These are phyloP conservation scores for Aproaerema taeniolella DNA, from an alignment of 2,888 invertebrate species.

Conservation along the genomic window DNA sequence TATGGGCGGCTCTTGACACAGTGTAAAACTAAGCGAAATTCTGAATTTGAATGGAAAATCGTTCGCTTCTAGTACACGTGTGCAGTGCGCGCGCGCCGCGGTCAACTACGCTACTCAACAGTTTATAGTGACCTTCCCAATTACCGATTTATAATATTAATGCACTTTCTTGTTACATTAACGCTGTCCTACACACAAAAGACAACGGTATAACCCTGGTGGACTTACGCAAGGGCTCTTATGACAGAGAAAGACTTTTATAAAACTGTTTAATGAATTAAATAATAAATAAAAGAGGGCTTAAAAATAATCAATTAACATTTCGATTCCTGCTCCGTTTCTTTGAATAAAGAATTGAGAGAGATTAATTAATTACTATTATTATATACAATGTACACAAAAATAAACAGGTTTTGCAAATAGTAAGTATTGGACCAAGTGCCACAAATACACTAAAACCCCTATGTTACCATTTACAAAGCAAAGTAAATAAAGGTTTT, in stretches of 20 bases:
- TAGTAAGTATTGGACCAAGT: too few species aligned
- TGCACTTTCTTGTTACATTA: slow-evolving; percentile 71
- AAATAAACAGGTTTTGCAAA: too few species aligned
- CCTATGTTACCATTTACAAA: too few species aligned
- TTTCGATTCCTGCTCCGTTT: slow-evolving; percentile 22
- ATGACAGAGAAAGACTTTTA: neutral
- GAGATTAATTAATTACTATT: slow-evolving; percentile 18
- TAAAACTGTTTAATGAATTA: neutral
- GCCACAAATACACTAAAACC: too few species aligned
- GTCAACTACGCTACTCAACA: slow-evolving; percentile 57
- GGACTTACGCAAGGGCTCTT: too few species aligned
- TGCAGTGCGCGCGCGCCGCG: slow-evolving; percentile 65
- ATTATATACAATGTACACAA: too few species aligned
- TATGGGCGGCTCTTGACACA: slow-evolving; percentile 35
- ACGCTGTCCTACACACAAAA: slow-evolving; percentile 26
- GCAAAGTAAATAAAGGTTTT: too few species aligned
- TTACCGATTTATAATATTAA: slow-evolving; percentile 72
- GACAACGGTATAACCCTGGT: too few species aligned
- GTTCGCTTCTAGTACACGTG: slow-evolving; percentile 73
- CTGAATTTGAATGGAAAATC: slow-evolving; percentile 56
- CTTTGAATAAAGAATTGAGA: slow-evolving; percentile 31
- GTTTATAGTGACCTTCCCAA: slow-evolving; percentile 65
- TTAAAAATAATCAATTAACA: neutral
- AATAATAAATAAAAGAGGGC: too few species aligned
- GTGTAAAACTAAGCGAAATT: slow-evolving; percentile 66